Base-by-base conservation (phyloP, 2,888 invertebrate genomes). In the Cataglyphis cursor region DNA sequence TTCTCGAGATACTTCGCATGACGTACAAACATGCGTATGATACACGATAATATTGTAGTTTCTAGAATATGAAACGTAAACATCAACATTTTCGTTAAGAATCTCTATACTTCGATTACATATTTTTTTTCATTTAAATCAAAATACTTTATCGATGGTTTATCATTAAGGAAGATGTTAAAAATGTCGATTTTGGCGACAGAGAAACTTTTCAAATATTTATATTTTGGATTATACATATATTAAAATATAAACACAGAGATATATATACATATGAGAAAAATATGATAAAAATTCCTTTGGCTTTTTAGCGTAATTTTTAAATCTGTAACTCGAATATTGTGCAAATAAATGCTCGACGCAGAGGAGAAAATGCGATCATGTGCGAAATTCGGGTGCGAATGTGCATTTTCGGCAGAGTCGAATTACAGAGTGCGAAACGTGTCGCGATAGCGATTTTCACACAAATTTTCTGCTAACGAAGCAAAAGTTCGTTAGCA, bases 401-500 rank as follows among this genome's bases (percentile, higher is more conserved):
- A 66, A 41, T 28, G 28, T 28, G 76, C 21, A 12, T 61, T 68
- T 68, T 24, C 10, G 28, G 44, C 9, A 1, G 48, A 80, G 28
- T 44, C 12, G 44, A 44, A 12, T 78, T 65, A 21, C 68, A 51
- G 18, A 48, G 51, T 8, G 21, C 57, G 8, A n/a, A 12, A 24
- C 24, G 28, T 15, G 21, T 15, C 38, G 31, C 24, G 57, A 59
- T 24, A 80, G 59, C 78, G 70, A 80, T 61, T 61, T 31, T 18
- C 78, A 35, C 70, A 59, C 44, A 44, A 44, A 70, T 78, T 78
- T 35, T 24, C 28, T 48, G 59, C 59, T 78, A 78, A 78, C 78
- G 70, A 80, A 80, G 78, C 21, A 21, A 59, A 44, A 80, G 44
- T 70, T 80, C 70, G 78, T 80, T 70, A 80, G 48, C 35, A 70